Conservation (phyloP, 2,797 vertebrate genomes). For the Masticophis lateralis region DNA sequence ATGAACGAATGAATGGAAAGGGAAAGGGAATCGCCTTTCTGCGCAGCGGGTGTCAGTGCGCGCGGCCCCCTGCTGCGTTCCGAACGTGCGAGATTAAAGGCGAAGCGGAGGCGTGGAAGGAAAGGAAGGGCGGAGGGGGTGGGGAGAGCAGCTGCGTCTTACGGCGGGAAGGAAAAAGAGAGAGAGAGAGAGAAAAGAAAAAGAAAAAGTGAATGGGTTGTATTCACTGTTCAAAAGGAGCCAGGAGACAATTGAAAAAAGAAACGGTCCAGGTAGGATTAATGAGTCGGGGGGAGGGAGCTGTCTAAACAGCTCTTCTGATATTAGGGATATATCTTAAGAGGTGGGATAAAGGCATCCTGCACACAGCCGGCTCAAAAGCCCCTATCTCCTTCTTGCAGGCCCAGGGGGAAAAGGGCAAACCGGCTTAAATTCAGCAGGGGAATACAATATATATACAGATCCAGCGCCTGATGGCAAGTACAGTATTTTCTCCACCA, state of each 20-base stretch:
- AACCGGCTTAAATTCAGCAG: neutral
- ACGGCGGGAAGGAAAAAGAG: neutral
- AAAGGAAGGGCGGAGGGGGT: neutral
- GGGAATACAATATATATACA: neutral
- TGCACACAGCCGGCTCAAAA: neutral
- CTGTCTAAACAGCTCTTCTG: constrained; percentile 35
- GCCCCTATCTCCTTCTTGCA: constrained; percentile 26
- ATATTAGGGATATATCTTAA: constrained; percentile 13
- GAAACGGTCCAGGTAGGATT: constrained; percentile 17
- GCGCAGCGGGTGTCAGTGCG: neutral
- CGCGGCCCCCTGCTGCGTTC: neutral
- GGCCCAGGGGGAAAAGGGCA: neutral
- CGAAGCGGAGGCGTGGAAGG: neutral
- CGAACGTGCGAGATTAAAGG: constrained; percentile 16
- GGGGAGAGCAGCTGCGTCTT: neutral
- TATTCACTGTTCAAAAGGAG: constrained; percentile 1
- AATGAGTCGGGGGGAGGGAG: constrained; percentile 11
- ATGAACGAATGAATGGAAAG: neutral
- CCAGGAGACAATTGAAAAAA: neutral
- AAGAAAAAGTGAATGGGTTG: neutral
- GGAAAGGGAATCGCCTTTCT: neutral
- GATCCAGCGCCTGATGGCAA: accelerated
- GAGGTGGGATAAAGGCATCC: constrained; percentile 11
- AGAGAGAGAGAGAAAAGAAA: neutral
- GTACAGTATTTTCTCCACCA: neutral